phyloP scores from a whole-genome alignment of 1,140 invertebrate species.

The Nasonia giraulti region DNA sequence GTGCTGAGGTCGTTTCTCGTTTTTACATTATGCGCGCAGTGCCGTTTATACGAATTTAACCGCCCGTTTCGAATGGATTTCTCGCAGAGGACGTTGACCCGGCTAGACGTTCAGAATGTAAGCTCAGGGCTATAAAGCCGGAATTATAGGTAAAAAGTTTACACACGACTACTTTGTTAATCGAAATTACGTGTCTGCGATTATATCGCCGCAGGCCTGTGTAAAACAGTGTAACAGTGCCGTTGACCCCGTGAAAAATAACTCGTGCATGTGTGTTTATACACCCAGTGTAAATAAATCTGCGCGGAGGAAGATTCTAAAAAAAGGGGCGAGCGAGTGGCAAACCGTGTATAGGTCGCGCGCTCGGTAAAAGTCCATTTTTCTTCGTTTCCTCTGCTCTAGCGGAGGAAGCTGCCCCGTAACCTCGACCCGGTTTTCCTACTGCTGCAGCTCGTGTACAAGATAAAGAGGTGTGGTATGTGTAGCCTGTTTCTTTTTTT shows the following conservation, averaged over 20 bases:
- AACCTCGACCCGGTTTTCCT: neutral
- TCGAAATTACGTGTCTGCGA: too few relatives aligned
- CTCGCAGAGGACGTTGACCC: neutral
- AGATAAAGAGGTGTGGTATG: neutral
- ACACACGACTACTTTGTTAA: too few relatives aligned
- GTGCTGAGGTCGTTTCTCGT: neutral
- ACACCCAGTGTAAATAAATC: neutral
- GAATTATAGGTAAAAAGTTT: slow-evolving; percentile 1
- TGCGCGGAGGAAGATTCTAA: neutral
- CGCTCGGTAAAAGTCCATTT: neutral
- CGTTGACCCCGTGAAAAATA: neutral
- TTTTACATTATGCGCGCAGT: slow-evolving; percentile 1
- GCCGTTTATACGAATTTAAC: slow-evolving; percentile 14
- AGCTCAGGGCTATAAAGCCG: neutral
- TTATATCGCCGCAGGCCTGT: too few relatives aligned
- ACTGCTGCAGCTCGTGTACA: neutral
- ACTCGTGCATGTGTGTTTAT: neutral
- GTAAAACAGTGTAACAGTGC: neutral
- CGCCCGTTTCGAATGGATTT: slow-evolving; percentile 1
- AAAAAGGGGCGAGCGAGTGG: neutral
- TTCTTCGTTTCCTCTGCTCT: neutral
- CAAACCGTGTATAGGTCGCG: neutral
- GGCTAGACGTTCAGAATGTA: neutral
- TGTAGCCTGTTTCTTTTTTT: neutral
- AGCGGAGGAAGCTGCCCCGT: neutral